phyloP scores from a whole-genome alignment of 2,797 vertebrate genomes.

The Chloroceryle inda region DNA sequence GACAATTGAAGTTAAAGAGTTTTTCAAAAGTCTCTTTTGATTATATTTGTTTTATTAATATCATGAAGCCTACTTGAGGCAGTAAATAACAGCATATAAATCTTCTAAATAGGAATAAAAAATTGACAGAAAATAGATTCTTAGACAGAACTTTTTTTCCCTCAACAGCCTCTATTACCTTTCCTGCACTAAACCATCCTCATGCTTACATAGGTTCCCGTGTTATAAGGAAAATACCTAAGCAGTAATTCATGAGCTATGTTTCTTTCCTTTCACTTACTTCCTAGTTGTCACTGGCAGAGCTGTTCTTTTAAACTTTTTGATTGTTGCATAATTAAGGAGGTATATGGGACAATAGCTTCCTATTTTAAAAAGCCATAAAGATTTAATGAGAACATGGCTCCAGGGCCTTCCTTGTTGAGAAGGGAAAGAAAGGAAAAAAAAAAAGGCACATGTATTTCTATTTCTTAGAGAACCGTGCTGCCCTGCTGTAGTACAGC shows the following conservation, averaged over 20 bases:
- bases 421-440: neutral
- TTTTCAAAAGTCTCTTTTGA: neutral
- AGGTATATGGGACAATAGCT: conserved; percentile 66
- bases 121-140: neutral
- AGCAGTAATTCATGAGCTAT: neutral
- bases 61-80: neutral
- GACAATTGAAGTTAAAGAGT: neutral
- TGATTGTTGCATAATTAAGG: conserved; percentile 74
- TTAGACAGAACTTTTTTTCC: neutral
- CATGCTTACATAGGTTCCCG: neutral
- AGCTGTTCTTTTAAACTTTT: conserved; percentile 2
- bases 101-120: neutral
- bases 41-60: neutral
- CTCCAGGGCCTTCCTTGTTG: conserved; percentile 63
- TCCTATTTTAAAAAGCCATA: conserved; percentile 62
- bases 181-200: neutral
- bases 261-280: neutral
- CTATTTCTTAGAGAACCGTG: conserved; percentile 12
- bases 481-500: conserved; percentile 52
- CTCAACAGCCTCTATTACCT: neutral
- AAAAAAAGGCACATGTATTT: neutral
- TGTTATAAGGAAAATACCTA: neutral
- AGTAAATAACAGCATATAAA: neutral
- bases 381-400: conserved; percentile 76
- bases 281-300: neutral